Conservation (phyloP, 1,140 invertebrate genomes). For the Drusus annulatus region DNA sequence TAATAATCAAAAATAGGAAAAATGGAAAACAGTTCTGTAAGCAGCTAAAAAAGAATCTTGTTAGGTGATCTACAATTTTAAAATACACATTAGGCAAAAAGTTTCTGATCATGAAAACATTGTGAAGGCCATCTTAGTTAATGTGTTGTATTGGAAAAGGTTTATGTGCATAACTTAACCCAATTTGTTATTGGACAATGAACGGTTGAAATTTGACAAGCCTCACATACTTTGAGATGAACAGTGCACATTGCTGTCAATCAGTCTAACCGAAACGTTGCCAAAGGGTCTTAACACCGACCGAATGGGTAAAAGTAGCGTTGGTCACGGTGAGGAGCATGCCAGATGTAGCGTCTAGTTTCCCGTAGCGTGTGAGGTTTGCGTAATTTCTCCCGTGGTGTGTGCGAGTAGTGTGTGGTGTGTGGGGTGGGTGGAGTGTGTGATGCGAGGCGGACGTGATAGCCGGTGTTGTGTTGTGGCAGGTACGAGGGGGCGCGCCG, state of each 20-base stretch:
- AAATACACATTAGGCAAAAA: too few species aligned
- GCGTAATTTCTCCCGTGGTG: slow-evolving; percentile 8
- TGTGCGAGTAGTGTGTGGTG: background rate
- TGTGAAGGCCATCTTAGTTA: background rate
- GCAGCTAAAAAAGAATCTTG: too few species aligned
- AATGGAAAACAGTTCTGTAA: too few species aligned
- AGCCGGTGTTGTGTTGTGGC: slow-evolving; percentile 36
- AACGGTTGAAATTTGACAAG: slow-evolving; percentile 29
- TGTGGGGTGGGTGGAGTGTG: background rate
- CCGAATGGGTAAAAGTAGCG: background rate
- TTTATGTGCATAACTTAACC: slow-evolving; percentile 15
- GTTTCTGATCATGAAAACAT: too few species aligned
- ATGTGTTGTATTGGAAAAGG: slow-evolving; percentile 10
- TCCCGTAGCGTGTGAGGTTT: background rate
- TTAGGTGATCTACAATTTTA: too few species aligned
- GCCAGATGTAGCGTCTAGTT: background rate
- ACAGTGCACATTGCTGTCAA: background rate
- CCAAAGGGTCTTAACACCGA: too few species aligned
- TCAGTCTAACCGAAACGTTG: background rate
- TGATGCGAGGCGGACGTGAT: background rate
- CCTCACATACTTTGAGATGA: background rate
- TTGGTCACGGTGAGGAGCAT: background rate
- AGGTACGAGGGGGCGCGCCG: slow-evolving; percentile 67
- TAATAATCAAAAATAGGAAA: too few species aligned
- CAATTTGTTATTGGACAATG: background rate